Conservation (phyloP, 2,888 invertebrate species). For the Myathropa florea region DNA sequence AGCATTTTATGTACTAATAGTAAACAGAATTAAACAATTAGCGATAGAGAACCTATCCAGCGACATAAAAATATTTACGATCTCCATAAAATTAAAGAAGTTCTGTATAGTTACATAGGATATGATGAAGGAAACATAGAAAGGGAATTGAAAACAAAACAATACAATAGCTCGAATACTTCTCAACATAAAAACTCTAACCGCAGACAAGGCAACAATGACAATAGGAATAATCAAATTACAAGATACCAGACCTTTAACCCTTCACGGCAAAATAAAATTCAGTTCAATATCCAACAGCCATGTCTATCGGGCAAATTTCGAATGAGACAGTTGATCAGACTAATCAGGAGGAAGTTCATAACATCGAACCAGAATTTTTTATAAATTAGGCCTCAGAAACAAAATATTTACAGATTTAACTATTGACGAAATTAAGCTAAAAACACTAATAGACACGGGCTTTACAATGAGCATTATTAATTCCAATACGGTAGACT, state of each 20-base stretch:
- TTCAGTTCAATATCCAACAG: neutral
- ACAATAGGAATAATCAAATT: neutral
- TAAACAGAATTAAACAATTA: neutral
- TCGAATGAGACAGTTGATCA: neutral
- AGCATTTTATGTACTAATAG: neutral
- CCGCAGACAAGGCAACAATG: neutral
- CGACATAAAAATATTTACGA: conserved; percentile 16
- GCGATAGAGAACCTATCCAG: neutral
- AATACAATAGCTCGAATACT: neutral
- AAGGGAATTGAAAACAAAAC: conserved; percentile 3
- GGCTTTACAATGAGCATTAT: too few species aligned
- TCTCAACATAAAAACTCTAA: neutral
- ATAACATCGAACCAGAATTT: neutral
- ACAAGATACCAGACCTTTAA: neutral
- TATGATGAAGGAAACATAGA: conserved; percentile 22
- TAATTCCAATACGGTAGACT: too few species aligned
- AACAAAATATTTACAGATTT: too few species aligned
- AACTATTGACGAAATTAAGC: too few species aligned
- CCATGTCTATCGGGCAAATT: neutral
- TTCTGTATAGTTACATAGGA: conserved; percentile 19
- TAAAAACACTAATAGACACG: too few species aligned
- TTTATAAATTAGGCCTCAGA: too few species aligned
- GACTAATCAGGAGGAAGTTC: neutral
- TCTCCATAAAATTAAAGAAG: conserved; percentile 16
- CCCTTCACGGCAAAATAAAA: neutral